Conservation (phyloP, 2,797 vertebrate species). For the Phoebastria nigripes region DNA sequence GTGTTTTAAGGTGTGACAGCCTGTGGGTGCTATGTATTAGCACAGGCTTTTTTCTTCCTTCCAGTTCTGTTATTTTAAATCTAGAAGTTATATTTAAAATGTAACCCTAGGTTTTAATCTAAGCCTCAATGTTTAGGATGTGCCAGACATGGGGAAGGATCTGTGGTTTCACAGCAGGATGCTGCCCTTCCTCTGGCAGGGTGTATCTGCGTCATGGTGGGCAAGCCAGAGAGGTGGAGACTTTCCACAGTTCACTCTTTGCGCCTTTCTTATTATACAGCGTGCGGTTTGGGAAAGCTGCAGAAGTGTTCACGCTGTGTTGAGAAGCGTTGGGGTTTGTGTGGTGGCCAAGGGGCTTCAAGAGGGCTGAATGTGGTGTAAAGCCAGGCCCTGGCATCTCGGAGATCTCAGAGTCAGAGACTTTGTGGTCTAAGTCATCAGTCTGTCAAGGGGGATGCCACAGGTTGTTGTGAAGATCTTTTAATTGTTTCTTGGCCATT, state of each 20-base stretch:
- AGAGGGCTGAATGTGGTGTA: not conserved
- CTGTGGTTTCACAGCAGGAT: slow-evolving; percentile 51
- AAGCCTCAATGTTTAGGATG: not conserved
- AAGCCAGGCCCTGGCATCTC: not conserved
- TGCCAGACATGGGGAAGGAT: slow-evolving; percentile 19
- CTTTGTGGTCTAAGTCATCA: not conserved
- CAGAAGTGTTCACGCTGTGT: not conserved
- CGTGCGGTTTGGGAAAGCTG: not conserved
- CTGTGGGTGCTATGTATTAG: not conserved
- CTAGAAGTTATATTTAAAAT: slow-evolving; percentile 20
- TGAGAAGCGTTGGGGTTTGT: not conserved
- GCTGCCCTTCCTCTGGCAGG: slow-evolving; percentile 48
- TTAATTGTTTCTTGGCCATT: not conserved
- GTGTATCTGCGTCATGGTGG: not conserved
- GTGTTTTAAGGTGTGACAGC: slow-evolving; percentile 1
- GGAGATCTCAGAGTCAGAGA: not conserved
- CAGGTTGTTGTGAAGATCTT: not conserved
- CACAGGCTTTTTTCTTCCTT: not conserved
- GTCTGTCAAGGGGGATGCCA: not conserved
- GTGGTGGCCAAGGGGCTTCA: not conserved
- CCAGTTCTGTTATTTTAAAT: not conserved
- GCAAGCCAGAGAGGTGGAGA: slow-evolving; percentile 20
- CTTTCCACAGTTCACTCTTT: not conserved
- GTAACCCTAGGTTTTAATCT: slow-evolving; percentile 14
- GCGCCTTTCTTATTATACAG: not conserved